Percentiles rank a stretch among this genome's conserved stretches.
phyloP scores from a whole-genome alignment of 2,113 vertebrate genomes.

The Beaufortia kweichowensis region DNA sequence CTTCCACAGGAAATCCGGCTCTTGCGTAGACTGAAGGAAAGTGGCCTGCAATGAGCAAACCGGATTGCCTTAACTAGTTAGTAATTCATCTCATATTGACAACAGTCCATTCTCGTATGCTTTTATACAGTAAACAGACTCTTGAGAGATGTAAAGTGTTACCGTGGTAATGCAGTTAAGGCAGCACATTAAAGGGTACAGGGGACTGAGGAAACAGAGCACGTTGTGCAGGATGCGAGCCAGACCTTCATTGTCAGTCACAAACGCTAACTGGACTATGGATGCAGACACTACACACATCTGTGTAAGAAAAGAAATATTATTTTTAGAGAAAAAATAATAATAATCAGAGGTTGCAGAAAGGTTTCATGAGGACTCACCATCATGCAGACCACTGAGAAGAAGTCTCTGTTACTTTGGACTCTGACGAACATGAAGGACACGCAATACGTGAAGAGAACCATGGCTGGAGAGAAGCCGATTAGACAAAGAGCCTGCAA shows the following conservation, averaged over 20 bases:
- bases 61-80: background rate
- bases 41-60: constrained; percentile 67
- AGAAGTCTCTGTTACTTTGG: constrained; percentile 91
- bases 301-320: constrained; percentile 47
- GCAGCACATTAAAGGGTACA: constrained; percentile 92
- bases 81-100: too few species aligned
- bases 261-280: constrained; percentile 76
- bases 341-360: background rate
- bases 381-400: constrained; percentile 92
- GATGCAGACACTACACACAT: constrained; percentile 76
- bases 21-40: constrained; percentile 66
- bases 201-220: constrained; percentile 86
- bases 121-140: background rate
- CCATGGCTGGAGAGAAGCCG: constrained; percentile 86
- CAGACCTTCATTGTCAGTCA: constrained; percentile 72
- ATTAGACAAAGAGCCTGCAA: constrained; percentile 85
- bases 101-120: background rate
- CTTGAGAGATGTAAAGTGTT: constrained; percentile 5
- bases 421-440: constrained; percentile 89
- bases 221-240: constrained; percentile 78
- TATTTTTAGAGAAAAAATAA: background rate
- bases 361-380: constrained; percentile 72
- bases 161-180: constrained; percentile 93
- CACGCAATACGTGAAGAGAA: constrained; percentile 89
- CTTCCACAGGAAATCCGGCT: constrained; percentile 77